Percentiles rank a stretch among this genome's conserved stretches.
phyloP scores from a whole-genome alignment of 92 coral and sea anemone genomes.

The Pocillopora meandrina region DNA sequence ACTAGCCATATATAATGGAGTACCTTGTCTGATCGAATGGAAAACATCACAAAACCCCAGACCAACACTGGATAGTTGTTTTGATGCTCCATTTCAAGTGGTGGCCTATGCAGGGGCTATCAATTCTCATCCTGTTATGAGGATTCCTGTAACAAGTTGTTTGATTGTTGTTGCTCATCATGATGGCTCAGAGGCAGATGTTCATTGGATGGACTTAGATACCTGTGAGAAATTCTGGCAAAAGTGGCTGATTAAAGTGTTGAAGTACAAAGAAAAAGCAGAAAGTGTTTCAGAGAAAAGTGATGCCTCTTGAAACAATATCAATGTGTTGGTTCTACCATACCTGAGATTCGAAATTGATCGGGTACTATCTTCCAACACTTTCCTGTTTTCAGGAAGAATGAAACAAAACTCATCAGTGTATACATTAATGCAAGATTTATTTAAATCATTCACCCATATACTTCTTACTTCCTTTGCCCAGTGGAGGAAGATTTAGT shows the following conservation, averaged over 20 bases:
- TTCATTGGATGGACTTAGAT: constrained; percentile 84
- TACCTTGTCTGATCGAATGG: constrained; percentile 95
- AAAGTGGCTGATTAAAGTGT: constrained; percentile 79
- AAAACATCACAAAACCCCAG: constrained; percentile 85
- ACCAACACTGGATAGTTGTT: constrained; percentile 70
- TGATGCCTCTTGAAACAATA: background rate
- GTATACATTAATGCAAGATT: too few species aligned
- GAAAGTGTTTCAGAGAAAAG: background rate
- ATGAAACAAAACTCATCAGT: too few species aligned
- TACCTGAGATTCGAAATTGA: background rate
- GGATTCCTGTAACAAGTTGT: constrained; percentile 64
- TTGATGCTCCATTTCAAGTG: constrained; percentile 89
- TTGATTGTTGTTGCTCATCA: constrained; percentile 81
- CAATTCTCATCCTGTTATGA: constrained; percentile 71
- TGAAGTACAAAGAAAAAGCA: constrained; percentile 56
- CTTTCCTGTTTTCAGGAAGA: too few species aligned
- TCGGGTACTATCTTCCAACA: too few species aligned
- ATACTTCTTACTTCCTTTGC: too few species aligned
- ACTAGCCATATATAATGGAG: constrained; percentile 80
- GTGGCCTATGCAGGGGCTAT: constrained; percentile 98
- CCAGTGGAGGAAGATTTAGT: too few species aligned
- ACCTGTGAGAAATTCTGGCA: constrained; percentile 83
- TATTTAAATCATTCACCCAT: too few species aligned
- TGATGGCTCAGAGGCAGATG: constrained; percentile 91
- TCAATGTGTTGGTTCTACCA: background rate